phyloP scores from a whole-genome alignment of 2,113 vertebrate genomes.

The Panthera tigris region DNA sequence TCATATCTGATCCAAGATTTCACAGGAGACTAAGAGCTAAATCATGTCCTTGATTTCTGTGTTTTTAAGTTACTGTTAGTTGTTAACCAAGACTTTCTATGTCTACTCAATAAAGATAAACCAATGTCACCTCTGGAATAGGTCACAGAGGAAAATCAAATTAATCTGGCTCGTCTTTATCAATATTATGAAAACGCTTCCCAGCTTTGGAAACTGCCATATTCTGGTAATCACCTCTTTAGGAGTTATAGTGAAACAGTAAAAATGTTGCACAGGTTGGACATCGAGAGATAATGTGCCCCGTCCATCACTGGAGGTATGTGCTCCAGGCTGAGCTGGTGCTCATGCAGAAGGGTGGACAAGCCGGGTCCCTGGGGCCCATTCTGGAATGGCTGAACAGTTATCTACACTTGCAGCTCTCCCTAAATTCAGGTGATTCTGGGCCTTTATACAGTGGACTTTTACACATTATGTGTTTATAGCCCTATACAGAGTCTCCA shows the following conservation, averaged over 20 bases:
- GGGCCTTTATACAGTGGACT: neutral
- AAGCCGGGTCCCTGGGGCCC: neutral
- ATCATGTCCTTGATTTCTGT: neutral
- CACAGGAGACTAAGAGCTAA: neutral
- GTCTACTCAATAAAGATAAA: neutral
- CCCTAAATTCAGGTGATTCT: conserved; percentile 33
- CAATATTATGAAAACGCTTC: conserved; percentile 18
- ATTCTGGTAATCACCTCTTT: neutral
- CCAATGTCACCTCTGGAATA: neutral
- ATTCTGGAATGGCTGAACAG: neutral
- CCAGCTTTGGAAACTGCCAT: neutral
- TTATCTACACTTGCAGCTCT: conserved; percentile 25
- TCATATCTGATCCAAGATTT: neutral
- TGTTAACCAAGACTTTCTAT: neutral
- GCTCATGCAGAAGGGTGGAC: neutral
- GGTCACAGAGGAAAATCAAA: neutral
- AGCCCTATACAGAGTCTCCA: neutral
- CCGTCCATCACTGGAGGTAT: neutral
- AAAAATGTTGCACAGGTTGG: neutral
- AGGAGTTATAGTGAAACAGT: neutral
- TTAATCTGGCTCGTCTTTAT: conserved; percentile 43
- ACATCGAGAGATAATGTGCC: neutral
- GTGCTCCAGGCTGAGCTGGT: neutral
- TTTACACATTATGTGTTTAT: neutral
- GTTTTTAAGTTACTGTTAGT: neutral